Evolutionary conservation across 1,140 invertebrate genomes (phyloP).

Genomic region (Drosophila sproati): DNA sequence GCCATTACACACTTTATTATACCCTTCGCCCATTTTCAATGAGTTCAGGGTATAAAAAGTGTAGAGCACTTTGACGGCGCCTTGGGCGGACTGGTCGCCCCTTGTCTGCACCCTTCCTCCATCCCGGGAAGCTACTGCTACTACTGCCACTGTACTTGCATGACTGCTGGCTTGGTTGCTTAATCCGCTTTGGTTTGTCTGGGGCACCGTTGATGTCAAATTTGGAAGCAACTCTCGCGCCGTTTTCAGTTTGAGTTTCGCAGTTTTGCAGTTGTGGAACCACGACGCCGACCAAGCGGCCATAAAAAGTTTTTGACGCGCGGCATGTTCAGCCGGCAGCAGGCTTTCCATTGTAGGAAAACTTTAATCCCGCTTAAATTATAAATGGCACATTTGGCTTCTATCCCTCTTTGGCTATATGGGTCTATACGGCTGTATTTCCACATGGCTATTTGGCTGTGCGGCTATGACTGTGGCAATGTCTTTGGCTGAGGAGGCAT

Average conservation of each 20-base stretch:
- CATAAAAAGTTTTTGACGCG: conserved; percentile 76
- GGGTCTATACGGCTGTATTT: not conserved
- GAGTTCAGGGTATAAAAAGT: conserved; percentile 6
- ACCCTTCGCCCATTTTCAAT: no score
- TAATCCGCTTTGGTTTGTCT: conserved; percentile 80
- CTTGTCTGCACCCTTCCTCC: no score
- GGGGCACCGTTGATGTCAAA: conserved; percentile 68
- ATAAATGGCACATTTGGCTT: conserved; percentile 80
- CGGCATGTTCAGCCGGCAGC: conserved; percentile 66
- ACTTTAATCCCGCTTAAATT: conserved; percentile 83
- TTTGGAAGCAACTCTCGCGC: conserved; percentile 65
- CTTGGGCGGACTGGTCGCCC: conserved; percentile 9
- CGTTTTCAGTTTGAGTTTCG: conserved; percentile 46
- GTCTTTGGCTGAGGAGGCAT: conserved; percentile 5
- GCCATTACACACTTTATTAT: no score
- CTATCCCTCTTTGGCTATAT: conserved; percentile 11
- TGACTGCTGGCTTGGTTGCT: conserved; percentile 39
- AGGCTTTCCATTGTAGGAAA: conserved; percentile 75
- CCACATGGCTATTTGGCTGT: not conserved
- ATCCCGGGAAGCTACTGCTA: no score
- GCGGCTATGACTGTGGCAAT: conserved; percentile 10
- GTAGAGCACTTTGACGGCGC: conserved; percentile 45
- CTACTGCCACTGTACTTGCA: conserved; percentile 4
- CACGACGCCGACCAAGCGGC: conserved; percentile 12
- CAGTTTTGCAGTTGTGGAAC: not conserved